These are phyloP conservation scores for Gallinago media DNA, from an alignment of 2,113 vertebrate genomes.

Conservation along the genomic window DNA sequence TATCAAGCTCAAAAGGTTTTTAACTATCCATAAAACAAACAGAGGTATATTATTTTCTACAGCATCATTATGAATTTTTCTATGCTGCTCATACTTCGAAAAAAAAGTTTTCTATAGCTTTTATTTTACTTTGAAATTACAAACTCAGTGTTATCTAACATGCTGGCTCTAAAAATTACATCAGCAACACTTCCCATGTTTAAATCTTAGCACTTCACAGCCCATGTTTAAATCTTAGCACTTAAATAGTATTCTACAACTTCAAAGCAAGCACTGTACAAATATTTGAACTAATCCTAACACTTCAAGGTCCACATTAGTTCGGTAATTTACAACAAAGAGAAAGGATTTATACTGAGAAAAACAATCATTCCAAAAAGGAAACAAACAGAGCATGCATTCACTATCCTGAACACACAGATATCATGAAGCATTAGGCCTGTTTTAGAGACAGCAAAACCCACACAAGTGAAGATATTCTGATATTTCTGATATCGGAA, in stretches of 20 bases:
- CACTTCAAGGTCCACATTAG: not conserved
- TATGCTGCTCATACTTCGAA: not conserved
- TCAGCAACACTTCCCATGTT: not conserved
- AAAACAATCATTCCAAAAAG: not conserved
- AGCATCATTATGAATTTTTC: not conserved
- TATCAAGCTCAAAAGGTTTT: not conserved
- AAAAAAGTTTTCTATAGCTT: not conserved
- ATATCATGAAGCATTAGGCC: not conserved
- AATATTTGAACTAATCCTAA: not conserved
- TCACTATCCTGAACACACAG: fast-evolving
- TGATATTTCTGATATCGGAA: not conserved
- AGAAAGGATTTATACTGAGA: not conserved
- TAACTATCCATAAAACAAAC: not conserved
- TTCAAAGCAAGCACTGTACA: not conserved
- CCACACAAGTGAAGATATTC: not conserved
- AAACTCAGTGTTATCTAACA: not conserved
- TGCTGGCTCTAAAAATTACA: not conserved
- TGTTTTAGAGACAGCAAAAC: not conserved
- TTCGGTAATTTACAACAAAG: not conserved
- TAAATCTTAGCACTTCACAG: not conserved
- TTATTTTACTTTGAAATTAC: not conserved
- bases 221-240: not conserved
- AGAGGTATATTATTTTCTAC: not conserved
- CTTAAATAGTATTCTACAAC: not conserved
- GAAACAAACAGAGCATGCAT: not conserved